Percentiles rank a stretch among this genome's conserved stretches.
Evolutionary conservation across 2,888 invertebrate species (phyloP).

Genomic region (Habroteleia sp.): DNA sequence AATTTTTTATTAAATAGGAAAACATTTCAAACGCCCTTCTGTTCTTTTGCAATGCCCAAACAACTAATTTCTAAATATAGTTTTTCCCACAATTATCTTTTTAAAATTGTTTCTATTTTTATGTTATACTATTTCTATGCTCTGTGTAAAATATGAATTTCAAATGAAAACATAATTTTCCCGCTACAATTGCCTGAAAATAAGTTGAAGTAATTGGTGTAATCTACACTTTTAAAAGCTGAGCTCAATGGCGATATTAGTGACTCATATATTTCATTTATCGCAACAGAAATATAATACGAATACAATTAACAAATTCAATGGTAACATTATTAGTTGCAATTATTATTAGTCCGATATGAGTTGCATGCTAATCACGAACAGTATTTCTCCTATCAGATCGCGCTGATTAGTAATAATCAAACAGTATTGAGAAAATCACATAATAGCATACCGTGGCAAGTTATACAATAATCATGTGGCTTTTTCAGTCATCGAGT

Average conservation of each 20-base stretch:
- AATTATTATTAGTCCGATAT: slow-evolving; percentile 47
- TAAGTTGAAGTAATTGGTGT: no score
- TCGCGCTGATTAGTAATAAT: slow-evolving; percentile 44
- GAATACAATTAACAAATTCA: slow-evolving; percentile 34
- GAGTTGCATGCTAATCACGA: slow-evolving; percentile 31
- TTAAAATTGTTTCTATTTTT: no score
- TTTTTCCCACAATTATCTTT: no score
- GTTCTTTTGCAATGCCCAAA: no score
- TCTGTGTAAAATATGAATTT: no score
- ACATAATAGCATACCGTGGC: slow-evolving; percentile 38
- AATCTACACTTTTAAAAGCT: no score
- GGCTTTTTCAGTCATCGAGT: slow-evolving; percentile 49
- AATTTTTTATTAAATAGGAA: no score
- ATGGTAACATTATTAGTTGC: slow-evolving; percentile 30
- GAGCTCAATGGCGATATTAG: neutral
- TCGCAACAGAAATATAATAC: neutral
- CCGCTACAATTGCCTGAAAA: no score
- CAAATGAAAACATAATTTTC: no score
- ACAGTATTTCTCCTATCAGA: slow-evolving; percentile 43
- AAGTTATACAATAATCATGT: slow-evolving; percentile 60
- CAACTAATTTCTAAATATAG: no score
- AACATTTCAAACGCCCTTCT: no score
- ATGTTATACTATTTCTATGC: no score
- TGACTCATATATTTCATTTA: slow-evolving; percentile 2
- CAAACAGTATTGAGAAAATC: slow-evolving; percentile 57